phyloP scores from a whole-genome alignment of 2,113 vertebrate genomes.

The Amblyornis subalaris region DNA sequence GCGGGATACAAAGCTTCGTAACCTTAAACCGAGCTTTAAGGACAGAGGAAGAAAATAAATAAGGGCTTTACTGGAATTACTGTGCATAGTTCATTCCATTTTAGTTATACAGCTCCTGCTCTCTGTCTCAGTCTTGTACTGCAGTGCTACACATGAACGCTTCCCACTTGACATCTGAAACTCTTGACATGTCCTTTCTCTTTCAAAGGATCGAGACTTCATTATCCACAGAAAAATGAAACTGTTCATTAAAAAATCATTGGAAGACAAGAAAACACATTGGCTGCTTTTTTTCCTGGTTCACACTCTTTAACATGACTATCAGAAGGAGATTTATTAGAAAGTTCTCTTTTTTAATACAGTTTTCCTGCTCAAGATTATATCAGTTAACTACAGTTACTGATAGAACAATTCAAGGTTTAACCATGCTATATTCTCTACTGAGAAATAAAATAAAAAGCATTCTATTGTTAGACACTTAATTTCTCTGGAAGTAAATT shows the following conservation, averaged over 20 bases:
- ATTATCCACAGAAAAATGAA: neutral
- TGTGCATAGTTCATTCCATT: neutral
- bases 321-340: neutral
- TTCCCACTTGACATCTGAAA: neutral
- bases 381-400: neutral
- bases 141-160: accelerated
- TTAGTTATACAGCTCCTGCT: neutral
- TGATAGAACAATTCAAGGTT: neutral
- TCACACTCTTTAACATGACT: neutral
- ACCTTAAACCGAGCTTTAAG: neutral
- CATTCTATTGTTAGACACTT: neutral
- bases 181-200: neutral
- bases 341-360: neutral
- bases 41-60: neutral
- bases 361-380: neutral
- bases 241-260: neutral
- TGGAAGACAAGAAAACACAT: neutral
- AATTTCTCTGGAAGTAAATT: neutral
- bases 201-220: neutral
- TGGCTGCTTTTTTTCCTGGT: neutral
- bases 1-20: neutral
- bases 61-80: neutral
- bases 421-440: neutral
- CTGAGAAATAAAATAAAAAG: neutral
- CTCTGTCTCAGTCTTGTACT: neutral